phyloP scores from a whole-genome alignment of 2,797 vertebrate species.

The Gallirallus australis region DNA sequence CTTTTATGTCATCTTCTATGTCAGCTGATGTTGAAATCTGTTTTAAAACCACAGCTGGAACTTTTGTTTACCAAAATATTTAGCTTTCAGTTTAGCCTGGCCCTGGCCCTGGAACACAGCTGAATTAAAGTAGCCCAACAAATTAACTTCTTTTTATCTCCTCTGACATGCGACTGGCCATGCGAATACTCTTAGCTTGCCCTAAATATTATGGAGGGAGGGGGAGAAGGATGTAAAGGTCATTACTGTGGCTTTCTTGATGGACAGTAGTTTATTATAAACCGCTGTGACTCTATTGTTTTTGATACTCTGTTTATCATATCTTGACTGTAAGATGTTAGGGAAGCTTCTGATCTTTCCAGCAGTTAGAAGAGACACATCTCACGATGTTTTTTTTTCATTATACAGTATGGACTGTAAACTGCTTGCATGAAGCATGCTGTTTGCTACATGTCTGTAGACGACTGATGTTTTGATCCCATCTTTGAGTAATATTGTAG shows the following conservation, averaged over 20 bases:
- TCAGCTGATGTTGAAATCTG: slow-evolving; percentile 5
- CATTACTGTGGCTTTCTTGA: neutral
- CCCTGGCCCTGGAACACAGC: neutral
- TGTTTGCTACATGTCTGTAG: neutral
- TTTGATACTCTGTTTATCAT: slow-evolving; percentile 11
- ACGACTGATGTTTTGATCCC: neutral
- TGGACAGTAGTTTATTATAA: neutral
- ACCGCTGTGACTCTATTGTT: neutral
- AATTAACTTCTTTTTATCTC: neutral
- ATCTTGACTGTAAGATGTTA: neutral
- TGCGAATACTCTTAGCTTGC: neutral
- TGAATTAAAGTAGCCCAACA: neutral
- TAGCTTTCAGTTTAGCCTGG: slow-evolving; percentile 6
- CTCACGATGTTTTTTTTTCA: neutral
- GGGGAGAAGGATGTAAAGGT: neutral
- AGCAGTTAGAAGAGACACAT: neutral
- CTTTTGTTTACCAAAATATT: slow-evolving; percentile 14
- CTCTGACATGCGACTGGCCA: neutral
- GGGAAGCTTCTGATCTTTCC: neutral
- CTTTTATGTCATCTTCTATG: neutral
- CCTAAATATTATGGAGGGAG: neutral
- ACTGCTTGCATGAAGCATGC: neutral
- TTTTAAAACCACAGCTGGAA: neutral
- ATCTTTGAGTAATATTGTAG: neutral
- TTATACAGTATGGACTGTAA: neutral